Base-by-base conservation (phyloP, 2,797 vertebrate genomes). In the Enteromius afrohamiltoni region DNA sequence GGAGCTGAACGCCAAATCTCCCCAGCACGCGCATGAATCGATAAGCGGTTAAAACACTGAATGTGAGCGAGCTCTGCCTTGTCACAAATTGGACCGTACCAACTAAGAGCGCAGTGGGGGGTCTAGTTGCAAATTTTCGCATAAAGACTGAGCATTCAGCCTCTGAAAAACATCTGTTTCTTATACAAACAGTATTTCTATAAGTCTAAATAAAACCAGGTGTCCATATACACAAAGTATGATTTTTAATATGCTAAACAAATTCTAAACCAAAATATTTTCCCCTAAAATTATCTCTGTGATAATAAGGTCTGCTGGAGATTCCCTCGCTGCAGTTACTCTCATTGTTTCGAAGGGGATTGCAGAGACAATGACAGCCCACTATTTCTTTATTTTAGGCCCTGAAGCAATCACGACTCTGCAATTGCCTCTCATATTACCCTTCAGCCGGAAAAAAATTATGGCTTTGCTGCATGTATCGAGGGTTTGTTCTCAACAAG, bases 41-140 rank as follows among this genome's bases (percentile, higher is more conserved):
- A 83, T 67, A 68, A 49, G 29, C 26, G 79, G 79, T 78, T 78
- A 17, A 80, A 53, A 84, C 86, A 60, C 65, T 68, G 84, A 79
- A 17, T 53, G 85, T 31, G 86, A 37, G 82, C 86, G 91, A 90
- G 90, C 89, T 42, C 85, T 70, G 82, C 88, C 78, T 89, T 91
- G 84, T 90, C 91, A 89, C 91, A 88, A 88, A 91, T 87, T 86
- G 92, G 95, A 92, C 88, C 51, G 90, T 93, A 94, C 95, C 94
- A 95, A 51, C 71, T 8, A 51, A 1, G 3, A 37, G 82, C 58
- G 45, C 86, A 84, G 23, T 34, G 86, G 83, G 88, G 88, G 68
- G 77, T 88, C 42, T 55, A 45, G 3, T 6, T 7, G 8, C 1
- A 60, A 55, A 1, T 10, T 14, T 13, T 53, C 19, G 3, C 49